Base-by-base conservation (phyloP, 2,797 vertebrate genomes). In the Caiman crocodilus region DNA sequence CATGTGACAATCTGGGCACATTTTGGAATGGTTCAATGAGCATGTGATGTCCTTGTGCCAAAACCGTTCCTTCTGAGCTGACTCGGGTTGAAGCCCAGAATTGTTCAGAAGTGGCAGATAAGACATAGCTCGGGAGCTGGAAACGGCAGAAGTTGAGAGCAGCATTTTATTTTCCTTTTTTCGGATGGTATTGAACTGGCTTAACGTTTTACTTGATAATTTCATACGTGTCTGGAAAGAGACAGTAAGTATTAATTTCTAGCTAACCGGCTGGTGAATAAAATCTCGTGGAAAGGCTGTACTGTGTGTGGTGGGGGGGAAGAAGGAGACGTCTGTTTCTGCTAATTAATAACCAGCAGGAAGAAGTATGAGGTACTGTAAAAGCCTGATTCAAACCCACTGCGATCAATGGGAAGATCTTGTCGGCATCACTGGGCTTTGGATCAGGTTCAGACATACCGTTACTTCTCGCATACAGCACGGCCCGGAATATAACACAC, bases 21-120 rank as follows among this genome's bases (percentile, higher is more conserved):
- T 90, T 88, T 87, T 91, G 91, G 90, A 95, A 84, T 95, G 92
- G 90, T 92, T 94, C 80, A 79, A 79, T 18, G 12, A 91, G 79
- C 85, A 95, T 85, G 91, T 82, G 78, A 96, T 94, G 87, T 95
- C 91, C 92, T 95, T 80, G 80, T 89, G 94, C 82, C 95, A 93
- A 90, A 93, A 84, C 94, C 93, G 73, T 89, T 95, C 74, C 16
- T 96, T 96, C 92, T 91, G 0, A 0, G 74, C 80, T 76, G 88
- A 74, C 95, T 85, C 87, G 90, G 93, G 92, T 84, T 64, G 88
- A 82, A 93, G 81, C 85, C 42, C 76, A 26, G 87, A 86, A 88
- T 94, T 96, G 94, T 95, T 92, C 57, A 76, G 83, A 85, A 91
- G 84, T 84, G 93, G 91, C 80, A 89, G 86, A 95, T 91, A 84